Conservation (phyloP, 2,888 invertebrate genomes). For the Acanthopleura granulata region DNA sequence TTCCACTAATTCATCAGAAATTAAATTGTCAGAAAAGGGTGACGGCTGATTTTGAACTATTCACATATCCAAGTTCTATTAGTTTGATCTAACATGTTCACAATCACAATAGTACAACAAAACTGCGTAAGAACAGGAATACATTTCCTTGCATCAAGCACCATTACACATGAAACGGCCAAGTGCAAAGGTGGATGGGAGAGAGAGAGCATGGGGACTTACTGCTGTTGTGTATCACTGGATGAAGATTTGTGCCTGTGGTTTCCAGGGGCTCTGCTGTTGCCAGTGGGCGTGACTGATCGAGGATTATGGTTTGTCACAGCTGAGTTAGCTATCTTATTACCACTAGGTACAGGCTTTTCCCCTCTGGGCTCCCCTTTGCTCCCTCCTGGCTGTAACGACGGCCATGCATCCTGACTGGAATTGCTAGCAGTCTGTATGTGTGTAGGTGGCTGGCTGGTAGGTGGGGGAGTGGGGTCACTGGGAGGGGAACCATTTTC, state of each 20-base stretch:
- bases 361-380: constrained; percentile 27
- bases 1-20: no score
- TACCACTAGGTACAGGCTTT: constrained; percentile 18
- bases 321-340: constrained; percentile 20
- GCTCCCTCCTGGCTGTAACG: constrained; percentile 42
- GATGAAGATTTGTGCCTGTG: constrained; percentile 32
- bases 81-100: no score
- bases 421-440: constrained; percentile 28
- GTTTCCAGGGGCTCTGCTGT: constrained; percentile 36
- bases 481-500: constrained; percentile 18
- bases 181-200: no score
- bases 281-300: constrained; percentile 22
- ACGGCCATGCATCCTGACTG: constrained; percentile 58
- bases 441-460: constrained; percentile 15
- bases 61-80: no score
- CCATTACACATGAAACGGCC: no score
- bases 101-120: no score
- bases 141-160: no score
- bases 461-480: constrained; percentile 18
- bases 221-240: constrained; percentile 34
- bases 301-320: constrained; percentile 17
- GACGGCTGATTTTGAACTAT: no score
- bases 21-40: no score
- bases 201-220: constrained; percentile 12
- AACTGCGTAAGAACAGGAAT: no score